Percentiles rank a stretch among this genome's conserved stretches.
Evolutionary conservation across 2,113 vertebrate species (phyloP).

Genomic region (Mirza zaza): DNA sequence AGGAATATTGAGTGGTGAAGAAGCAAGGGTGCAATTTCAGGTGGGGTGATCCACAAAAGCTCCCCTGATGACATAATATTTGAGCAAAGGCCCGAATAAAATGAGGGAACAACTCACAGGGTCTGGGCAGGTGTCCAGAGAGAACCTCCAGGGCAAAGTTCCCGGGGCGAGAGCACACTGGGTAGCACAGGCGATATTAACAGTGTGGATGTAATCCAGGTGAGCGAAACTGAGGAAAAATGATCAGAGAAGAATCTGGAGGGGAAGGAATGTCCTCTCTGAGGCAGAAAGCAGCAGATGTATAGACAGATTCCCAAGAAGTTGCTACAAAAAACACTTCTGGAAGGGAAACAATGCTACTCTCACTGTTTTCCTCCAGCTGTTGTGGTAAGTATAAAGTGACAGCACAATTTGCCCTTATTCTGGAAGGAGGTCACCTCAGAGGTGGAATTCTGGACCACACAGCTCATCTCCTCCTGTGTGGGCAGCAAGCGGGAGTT

Average conservation of each 20-base stretch:
- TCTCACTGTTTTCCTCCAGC: neutral
- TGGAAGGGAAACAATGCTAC: neutral
- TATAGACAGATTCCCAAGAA: neutral
- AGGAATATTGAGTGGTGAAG: neutral
- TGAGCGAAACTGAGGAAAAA: neutral
- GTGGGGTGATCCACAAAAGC: neutral
- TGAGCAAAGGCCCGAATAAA: neutral
- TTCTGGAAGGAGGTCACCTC: neutral
- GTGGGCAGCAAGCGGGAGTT: neutral
- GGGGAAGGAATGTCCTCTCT: neutral
- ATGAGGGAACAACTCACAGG: neutral
- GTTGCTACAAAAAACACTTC: neutral
- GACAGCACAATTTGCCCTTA: neutral
- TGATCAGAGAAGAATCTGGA: neutral
- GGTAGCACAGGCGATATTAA: neutral
- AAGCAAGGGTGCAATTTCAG: neutral
- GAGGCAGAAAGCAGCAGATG: neutral
- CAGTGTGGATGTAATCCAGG: neutral
- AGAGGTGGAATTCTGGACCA: neutral
- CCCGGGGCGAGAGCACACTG: neutral
- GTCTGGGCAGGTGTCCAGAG: neutral
- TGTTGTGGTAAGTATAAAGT: neutral
- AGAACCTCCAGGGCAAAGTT: neutral
- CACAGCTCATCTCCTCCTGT: neutral
- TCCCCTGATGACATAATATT: neutral